A percentile compares a stretch with the other conserved stretches of the same genome.
Evolutionary conservation across 1,140 invertebrate species (phyloP).

Genomic region (Trinorchestia longiramus): DNA sequence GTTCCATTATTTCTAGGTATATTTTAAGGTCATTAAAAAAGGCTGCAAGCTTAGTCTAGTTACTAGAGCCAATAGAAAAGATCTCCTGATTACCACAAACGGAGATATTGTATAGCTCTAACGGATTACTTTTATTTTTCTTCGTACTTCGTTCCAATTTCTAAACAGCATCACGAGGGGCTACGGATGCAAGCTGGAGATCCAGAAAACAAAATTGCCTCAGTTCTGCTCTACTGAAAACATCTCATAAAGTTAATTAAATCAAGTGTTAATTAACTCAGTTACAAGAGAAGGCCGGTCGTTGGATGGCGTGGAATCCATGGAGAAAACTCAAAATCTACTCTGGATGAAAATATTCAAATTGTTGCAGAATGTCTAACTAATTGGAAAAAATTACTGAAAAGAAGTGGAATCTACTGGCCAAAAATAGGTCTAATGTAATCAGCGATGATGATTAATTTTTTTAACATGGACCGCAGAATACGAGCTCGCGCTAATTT

Average conservation of each 20-base stretch:
- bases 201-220: not conserved
- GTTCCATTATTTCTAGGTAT: not conserved
- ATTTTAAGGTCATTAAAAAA: not conserved
- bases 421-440: not conserved
- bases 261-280: not conserved
- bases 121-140: not conserved
- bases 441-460: not conserved
- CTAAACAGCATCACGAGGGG: not conserved
- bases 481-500: not conserved
- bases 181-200: not conserved
- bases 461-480: not conserved
- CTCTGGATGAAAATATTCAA: not conserved
- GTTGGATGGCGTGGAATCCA: not conserved
- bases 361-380: not conserved
- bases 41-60: not conserved
- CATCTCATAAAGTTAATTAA: slow-evolving; percentile 1
- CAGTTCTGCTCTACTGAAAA: not conserved
- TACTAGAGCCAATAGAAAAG: not conserved
- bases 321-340: not conserved
- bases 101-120: not conserved
- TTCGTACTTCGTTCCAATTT: not conserved
- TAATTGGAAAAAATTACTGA: not conserved
- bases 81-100: not conserved
- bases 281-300: not conserved
- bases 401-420: not conserved